Evolutionary conservation across 2,113 vertebrate genomes (phyloP), one percentile per base, ranked within the genome.

Genomic region (Erpornis zantholeuca): DNA sequence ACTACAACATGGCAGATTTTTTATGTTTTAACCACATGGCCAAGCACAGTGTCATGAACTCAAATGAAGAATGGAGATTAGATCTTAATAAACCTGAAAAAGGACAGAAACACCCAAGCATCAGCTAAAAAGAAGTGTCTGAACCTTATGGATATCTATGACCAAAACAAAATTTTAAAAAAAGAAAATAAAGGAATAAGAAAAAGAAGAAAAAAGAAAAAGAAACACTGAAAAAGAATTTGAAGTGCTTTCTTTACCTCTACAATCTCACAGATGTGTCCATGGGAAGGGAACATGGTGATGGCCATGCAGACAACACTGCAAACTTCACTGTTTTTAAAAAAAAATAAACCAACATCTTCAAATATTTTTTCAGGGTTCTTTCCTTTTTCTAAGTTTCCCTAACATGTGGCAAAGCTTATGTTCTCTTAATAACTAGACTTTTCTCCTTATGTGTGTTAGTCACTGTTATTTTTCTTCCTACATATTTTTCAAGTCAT

Each of bases 401-500:
- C 61, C 60, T 94, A 68, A 66, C 47, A 73, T 76, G 73, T 90
- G 86, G 86, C 70, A 64, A 90, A 80, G 22, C 36, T 53, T 81
- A 86, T 10, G 19, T 81, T 12, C 69, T 91, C 60, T 75, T 92
- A 97, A 97, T 90, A 96, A 83, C n/a, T 31, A 38, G 11, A 47
- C 49, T 82, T 54, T 60, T 79, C 33, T 50, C 92, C 64, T 83
- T 83, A 92, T 78, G 64, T 88, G 27, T 60, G 86, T 56, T 20
- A 6, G 78, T 59, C 66, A 92, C 56, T 86, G 70, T 20, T 73
- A 84, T 70, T 96, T 82, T 97, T 86, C 73, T 86, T 77, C 71
- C 79, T 78, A 69, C 27, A 38, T 36, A 83, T 94, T 88, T 91
- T 91, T 78, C 35, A 90, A 92, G 75, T 61, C 82, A 77, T 86